phyloP scores from a whole-genome alignment of 1,140 invertebrate species.

The Alviniconcha marisindica region DNA sequence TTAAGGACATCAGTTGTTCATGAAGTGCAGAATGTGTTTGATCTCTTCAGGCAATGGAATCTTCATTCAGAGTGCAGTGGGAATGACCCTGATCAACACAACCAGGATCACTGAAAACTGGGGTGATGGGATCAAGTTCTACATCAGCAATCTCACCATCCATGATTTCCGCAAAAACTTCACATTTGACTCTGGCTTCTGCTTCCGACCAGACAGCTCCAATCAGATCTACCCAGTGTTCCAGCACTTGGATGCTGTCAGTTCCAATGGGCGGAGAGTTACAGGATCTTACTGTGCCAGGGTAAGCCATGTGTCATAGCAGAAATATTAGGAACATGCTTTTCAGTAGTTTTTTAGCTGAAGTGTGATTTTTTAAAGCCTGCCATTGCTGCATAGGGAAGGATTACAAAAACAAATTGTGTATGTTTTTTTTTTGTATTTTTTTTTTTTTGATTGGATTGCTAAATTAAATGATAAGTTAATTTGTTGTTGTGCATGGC shows the following conservation, averaged over 20 bases:
- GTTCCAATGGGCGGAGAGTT: neutral
- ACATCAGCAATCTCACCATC: slow-evolving; percentile 67
- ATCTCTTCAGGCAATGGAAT: slow-evolving; percentile 84
- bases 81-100: slow-evolving; percentile 94
- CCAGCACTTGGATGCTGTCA: slow-evolving; percentile 58
- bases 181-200: slow-evolving; percentile 55
- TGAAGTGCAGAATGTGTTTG: too few species aligned
- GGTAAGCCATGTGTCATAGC: too few species aligned
- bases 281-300: slow-evolving; percentile 44
- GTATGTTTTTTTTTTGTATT: too few species aligned
- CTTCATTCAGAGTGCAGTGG: slow-evolving; percentile 86
- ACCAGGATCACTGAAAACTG: slow-evolving; percentile 93
- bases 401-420: too few species aligned
- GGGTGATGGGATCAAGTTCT: slow-evolving; percentile 87
- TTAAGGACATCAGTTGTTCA: too few species aligned
- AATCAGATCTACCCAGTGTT: slow-evolving; percentile 48
- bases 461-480: too few species aligned
- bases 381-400: too few species aligned
- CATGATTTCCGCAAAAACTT: slow-evolving; percentile 61
- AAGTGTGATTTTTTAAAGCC: too few species aligned
- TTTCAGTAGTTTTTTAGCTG: too few species aligned
- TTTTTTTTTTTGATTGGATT: too few species aligned
- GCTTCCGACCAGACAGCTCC: slow-evolving; percentile 35
- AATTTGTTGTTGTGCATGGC: too few species aligned
- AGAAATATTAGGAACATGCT: too few species aligned